These are phyloP conservation scores for Fragum whitleyi DNA, from an alignment of 2,888 invertebrate species.

Conservation along the genomic window DNA sequence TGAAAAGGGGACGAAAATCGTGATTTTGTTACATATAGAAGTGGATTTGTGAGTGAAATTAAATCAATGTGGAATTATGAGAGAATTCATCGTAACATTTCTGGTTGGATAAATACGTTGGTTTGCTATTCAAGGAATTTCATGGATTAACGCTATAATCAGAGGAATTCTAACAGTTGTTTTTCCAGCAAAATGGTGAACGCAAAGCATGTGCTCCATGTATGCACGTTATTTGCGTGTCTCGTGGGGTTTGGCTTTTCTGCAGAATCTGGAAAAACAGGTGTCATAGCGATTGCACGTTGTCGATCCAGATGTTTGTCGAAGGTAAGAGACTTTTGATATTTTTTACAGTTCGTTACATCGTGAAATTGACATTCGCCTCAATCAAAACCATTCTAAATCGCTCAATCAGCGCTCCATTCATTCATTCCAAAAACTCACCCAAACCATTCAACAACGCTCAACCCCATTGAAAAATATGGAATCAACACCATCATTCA, in stretches of 20 bases:
- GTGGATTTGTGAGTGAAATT: constrained; percentile 18
- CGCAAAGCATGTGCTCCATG: neutral
- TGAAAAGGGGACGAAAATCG: neutral
- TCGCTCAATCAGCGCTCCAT: no score
- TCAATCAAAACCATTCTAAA: no score
- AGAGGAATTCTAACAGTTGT: constrained; percentile 13
- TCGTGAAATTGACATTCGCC: no score
- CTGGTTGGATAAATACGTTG: neutral
- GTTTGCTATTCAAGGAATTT: constrained; percentile 19
- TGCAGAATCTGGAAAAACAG: constrained; percentile 20
- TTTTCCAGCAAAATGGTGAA: constrained; percentile 9
- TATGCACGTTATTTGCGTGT: constrained; percentile 15
- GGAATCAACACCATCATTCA: no score
- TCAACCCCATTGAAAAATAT: no score
- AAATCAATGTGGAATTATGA: constrained; percentile 5
- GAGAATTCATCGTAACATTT: constrained; percentile 1
- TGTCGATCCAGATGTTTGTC: constrained; percentile 37
- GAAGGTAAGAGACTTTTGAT: constrained; percentile 25
- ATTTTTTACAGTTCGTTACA: no score
- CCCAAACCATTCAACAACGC: no score
- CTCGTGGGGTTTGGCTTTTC: neutral
- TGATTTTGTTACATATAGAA: neutral
- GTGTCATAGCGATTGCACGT: constrained; percentile 38
- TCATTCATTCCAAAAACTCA: no score
- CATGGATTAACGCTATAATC: constrained; percentile 24